Percentiles rank a stretch among this genome's conserved stretches.
Conservation (phyloP, 1,140 invertebrate genomes). For the Mizuhopecten yessoensis region DNA sequence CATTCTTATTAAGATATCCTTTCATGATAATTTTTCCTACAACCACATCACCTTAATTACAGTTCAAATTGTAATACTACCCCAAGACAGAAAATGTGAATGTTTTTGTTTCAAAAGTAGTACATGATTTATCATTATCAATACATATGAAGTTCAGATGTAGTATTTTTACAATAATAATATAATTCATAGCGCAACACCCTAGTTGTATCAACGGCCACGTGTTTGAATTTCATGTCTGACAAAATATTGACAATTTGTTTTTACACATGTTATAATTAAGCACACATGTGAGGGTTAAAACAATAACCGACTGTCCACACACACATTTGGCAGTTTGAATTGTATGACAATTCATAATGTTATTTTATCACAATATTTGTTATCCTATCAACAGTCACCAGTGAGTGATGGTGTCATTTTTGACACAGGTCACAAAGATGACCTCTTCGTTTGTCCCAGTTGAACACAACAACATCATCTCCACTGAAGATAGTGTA, state of each 20-base stretch:
- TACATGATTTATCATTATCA: neutral
- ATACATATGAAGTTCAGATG: no score
- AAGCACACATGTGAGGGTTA: no score
- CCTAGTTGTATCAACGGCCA: neutral
- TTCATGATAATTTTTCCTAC: neutral
- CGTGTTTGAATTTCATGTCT: no score
- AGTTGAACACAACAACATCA: neutral
- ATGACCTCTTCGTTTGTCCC: neutral
- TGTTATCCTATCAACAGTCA: constrained; percentile 20
- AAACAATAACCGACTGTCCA: neutral
- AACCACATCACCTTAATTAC: neutral
- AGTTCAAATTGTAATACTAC: neutral
- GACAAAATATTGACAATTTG: neutral
- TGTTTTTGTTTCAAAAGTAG: no score
- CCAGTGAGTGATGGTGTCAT: neutral
- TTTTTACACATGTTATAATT: neutral
- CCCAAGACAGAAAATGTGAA: neutral
- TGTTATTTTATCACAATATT: neutral
- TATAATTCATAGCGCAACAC: neutral
- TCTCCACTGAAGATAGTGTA: neutral
- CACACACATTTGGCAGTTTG: constrained; percentile 23
- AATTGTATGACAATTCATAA: neutral
- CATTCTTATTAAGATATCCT: no score
- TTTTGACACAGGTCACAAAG: neutral
- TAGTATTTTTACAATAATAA: neutral